Conservation (phyloP, 2,113 vertebrate genomes). For the Danio rerio region GRCz12tu NC_133180.1:31434501-31435000, state of each 20-base stretch:
- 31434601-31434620: not conserved
- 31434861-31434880: not conserved
- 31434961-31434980: too few species aligned
- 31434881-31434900: not conserved
- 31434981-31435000: too few species aligned
- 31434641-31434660: conserved; percentile 17
- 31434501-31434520: conserved; percentile 31
- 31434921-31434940: not conserved
- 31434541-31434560: not conserved
- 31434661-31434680: not conserved
- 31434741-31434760: not conserved
- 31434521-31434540: conserved; percentile 15
- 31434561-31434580: not conserved
- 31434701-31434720: not conserved
- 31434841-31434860: not conserved
- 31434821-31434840: not conserved
- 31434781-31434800: not conserved
- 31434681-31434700: not conserved
- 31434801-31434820: not conserved
- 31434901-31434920: not conserved
- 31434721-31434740: not conserved
- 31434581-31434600: not conserved
- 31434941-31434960: not conserved
- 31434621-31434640: not conserved
- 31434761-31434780: not conserved